Evolutionary conservation across 2,797 vertebrate species (phyloP), one percentile per base, ranked within the genome.

Genomic region (Cuculus canorus): DNA sequence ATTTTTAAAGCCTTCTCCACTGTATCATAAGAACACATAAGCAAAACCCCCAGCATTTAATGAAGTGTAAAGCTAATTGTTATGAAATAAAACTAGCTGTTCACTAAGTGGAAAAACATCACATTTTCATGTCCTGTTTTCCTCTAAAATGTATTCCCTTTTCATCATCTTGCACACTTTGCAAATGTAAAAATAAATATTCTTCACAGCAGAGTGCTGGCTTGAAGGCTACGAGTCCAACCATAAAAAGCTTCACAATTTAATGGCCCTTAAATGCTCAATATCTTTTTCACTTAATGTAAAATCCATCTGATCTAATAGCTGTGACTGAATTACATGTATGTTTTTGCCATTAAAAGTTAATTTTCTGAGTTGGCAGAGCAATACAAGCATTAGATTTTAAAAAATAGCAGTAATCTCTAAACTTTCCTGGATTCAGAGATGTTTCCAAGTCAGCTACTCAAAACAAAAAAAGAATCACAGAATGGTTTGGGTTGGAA

Each of bases 251-350:
- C 95, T 90, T 95, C 96, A 69, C 89, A 61, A 82, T 96, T 97
- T 97, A 98, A 98, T 97, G 97, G 95, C 83, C 96, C 95, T 97
- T 97, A 97, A 97, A 98, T 50, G 96, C 95, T 96, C 96, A 11
- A 90, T 97, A 97, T 97, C 96, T 97, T 96, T 96, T 96, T 93
- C 96, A 89, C 95, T 96, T 96, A 97, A 97, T 95, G 97, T 76
- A 94, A 97, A 98, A 98, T 61, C 97, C 97, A 98, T 98, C 96
- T 72, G 96, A 96, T 96, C 95, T 96, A 97, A 98, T 95, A 96
- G 96, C 97, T 78, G 72, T 94, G 96, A 96, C 97, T 96, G 93
- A 97, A 97, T 96, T 96, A 97, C 81, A 87, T n/a, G 92, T 66
- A 91, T 88, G 96, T 91, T 69, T 97, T 96, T 92, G 84, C 97